Percentiles rank a stretch among this genome's conserved stretches.
Evolutionary conservation across 2,888 invertebrate species (phyloP).

Genomic region (Tetropium fuscum): DNA sequence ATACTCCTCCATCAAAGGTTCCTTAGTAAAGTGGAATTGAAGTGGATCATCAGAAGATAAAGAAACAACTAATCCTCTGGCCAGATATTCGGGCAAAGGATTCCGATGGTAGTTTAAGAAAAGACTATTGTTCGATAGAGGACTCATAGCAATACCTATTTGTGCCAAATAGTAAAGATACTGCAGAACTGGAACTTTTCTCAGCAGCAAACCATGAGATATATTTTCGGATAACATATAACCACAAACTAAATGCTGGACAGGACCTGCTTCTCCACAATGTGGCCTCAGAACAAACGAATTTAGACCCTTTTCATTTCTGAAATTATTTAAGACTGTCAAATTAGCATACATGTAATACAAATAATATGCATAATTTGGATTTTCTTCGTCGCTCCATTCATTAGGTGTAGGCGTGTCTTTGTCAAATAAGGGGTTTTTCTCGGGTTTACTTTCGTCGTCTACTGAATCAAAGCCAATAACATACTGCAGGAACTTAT

Average conservation of each 20-base stretch:
- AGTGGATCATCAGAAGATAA: conserved; percentile 98
- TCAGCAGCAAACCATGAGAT: conserved; percentile 93
- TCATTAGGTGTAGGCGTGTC: conserved; percentile 83
- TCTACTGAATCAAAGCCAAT: conserved; percentile 99
- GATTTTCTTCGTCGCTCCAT: conserved; percentile 94
- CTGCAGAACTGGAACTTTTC: conserved; percentile 98
- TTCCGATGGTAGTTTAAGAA: conserved; percentile 99
- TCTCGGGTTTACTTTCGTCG: conserved; percentile 99
- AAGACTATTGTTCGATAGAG: conserved; percentile 97
- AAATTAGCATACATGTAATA: conserved; percentile 99
- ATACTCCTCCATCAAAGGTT: conserved; percentile 99
- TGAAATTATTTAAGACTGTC: conserved; percentile 92
- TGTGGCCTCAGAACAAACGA: conserved; percentile 97
- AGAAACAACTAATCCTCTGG: conserved; percentile 92
- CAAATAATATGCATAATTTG: conserved; percentile 97
- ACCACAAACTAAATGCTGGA: conserved; percentile 97
- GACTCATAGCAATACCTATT: conserved; percentile 99
- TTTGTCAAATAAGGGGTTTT: conserved; percentile 89
- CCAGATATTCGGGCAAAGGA: conserved; percentile 96
- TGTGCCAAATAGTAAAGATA: conserved; percentile 98
- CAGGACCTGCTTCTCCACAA: conserved; percentile 98
- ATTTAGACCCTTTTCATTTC: conserved; percentile 84
- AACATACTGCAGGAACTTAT: conserved; percentile 78
- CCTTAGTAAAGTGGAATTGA: conserved; percentile 99
- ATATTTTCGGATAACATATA: conserved; percentile 98